phyloP scores from a whole-genome alignment of 2,888 invertebrate genomes.

The Perithous albicinctus region DNA sequence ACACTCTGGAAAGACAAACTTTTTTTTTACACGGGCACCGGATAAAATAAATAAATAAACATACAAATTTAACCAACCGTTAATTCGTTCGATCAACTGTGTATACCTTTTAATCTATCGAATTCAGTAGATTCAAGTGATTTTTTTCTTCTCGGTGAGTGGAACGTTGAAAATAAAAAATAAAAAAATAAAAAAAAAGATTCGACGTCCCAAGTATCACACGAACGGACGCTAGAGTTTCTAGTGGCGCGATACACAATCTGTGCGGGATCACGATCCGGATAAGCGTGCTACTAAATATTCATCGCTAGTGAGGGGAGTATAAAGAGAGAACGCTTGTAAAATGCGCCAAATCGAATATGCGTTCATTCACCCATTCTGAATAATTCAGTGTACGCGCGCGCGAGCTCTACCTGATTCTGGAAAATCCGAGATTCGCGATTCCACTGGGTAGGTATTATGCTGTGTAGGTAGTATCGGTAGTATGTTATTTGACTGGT shows the following conservation, averaged over 20 bases:
- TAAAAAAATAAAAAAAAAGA: not conserved
- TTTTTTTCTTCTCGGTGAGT: no score
- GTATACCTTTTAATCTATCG: no score
- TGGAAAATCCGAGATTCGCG: conserved; percentile 47
- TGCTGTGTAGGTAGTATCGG: conserved; percentile 26
- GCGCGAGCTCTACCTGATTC: conserved; percentile 41
- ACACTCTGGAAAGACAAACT: no score
- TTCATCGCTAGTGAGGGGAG: conserved; percentile 67
- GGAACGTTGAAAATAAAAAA: not conserved
- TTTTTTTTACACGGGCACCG: no score
- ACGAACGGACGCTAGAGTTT: not conserved
- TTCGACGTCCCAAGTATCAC: not conserved
- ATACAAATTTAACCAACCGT: no score
- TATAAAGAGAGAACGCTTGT: conserved; percentile 51
- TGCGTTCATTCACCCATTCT: conserved; percentile 63
- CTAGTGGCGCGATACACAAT: conserved; percentile 53
- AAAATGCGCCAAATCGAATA: conserved; percentile 57
- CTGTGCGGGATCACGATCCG: conserved; percentile 71
- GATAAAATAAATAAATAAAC: no score
- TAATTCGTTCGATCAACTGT: no score
- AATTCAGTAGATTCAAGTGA: no score
- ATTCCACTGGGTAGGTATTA: conserved; percentile 36
- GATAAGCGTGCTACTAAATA: conserved; percentile 76
- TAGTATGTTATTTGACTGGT: conserved; percentile 39
- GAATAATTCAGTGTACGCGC: conserved; percentile 63